Percentiles rank a stretch among this genome's conserved stretches.
These are phyloP conservation scores for Perdita meconis DNA, from an alignment of 2,888 invertebrate genomes.

Conservation along the genomic window DNA sequence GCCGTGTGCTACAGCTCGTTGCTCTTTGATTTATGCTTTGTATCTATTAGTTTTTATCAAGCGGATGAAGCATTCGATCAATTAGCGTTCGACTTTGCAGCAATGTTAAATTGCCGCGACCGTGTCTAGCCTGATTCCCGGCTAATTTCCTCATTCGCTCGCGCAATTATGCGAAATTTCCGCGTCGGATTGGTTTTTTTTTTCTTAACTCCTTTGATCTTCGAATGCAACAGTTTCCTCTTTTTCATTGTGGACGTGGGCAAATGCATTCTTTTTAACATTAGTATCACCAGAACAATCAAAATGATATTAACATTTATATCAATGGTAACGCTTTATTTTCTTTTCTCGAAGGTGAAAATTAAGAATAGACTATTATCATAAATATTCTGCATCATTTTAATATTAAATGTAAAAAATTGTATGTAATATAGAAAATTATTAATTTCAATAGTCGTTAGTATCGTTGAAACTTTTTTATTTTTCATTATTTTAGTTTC, in stretches of 20 bases:
- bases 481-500: too few relatives aligned
- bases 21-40: slow-evolving; percentile 29
- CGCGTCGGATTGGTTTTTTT: background rate
- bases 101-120: slow-evolving; percentile 14
- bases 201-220: background rate
- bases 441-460: too few relatives aligned
- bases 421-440: too few relatives aligned
- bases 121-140: slow-evolving; percentile 10
- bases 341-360: too few relatives aligned
- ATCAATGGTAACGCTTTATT: too few relatives aligned
- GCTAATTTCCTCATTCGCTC: slow-evolving; percentile 9
- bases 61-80: slow-evolving; percentile 13
- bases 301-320: too few relatives aligned
- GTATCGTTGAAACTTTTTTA: too few relatives aligned
- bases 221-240: background rate
- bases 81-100: slow-evolving; percentile 16
- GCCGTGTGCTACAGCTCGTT: slow-evolving; percentile 21
- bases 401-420: too few relatives aligned
- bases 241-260: too few relatives aligned
- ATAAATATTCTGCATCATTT: too few relatives aligned
- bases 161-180: slow-evolving; percentile 2
- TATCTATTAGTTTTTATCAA: slow-evolving; percentile 14
- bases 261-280: background rate
- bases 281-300: background rate
- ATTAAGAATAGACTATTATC: too few relatives aligned